These are phyloP conservation scores for Drusus annulatus DNA, from an alignment of 1,140 invertebrate species.

Conservation along the genomic window DNA sequence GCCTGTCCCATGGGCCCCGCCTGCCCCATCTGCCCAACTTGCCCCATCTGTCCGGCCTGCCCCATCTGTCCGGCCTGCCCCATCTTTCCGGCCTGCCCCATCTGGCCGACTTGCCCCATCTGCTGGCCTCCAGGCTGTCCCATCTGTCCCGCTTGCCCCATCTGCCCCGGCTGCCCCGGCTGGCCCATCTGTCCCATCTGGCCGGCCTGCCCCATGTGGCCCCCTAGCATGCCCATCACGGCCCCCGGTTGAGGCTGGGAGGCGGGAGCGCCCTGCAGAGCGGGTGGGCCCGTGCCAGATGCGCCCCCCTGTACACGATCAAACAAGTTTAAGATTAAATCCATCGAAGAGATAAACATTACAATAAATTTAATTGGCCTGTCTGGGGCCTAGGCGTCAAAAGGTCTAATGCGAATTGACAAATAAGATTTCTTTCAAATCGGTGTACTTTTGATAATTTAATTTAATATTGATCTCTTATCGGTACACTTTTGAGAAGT, in stretches of 20 bases:
- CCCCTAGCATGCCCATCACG: slow-evolving; percentile 75
- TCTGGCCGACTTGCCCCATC: slow-evolving; percentile 49
- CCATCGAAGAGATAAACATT: no score
- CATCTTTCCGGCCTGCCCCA: slow-evolving; percentile 46
- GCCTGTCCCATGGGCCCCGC: slow-evolving; percentile 32
- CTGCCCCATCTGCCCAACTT: slow-evolving; percentile 52
- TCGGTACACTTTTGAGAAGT: no score
- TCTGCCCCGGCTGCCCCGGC: slow-evolving; percentile 34
- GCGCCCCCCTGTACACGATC: slow-evolving; percentile 54
- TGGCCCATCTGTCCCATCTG: slow-evolving; percentile 44
- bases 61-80: slow-evolving; percentile 50
- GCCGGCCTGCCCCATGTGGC: slow-evolving; percentile 72
- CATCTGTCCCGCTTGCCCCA: slow-evolving; percentile 47
- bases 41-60: slow-evolving; percentile 43
- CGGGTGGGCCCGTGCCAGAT: slow-evolving; percentile 49
- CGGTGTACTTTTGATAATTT: no score
- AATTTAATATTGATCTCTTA: no score
- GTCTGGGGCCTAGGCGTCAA: no score
- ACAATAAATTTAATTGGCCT: no score
- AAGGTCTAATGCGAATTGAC: no score
- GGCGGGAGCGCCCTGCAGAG: slow-evolving; percentile 45
- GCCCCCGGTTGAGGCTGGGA: slow-evolving; percentile 65
- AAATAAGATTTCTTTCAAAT: no score
- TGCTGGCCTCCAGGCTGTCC: slow-evolving; percentile 40
- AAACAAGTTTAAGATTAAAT: no score